These are phyloP conservation scores for Drosophila subobscura DNA, from an alignment of 1,140 invertebrate genomes.

Conservation along the genomic window DNA sequence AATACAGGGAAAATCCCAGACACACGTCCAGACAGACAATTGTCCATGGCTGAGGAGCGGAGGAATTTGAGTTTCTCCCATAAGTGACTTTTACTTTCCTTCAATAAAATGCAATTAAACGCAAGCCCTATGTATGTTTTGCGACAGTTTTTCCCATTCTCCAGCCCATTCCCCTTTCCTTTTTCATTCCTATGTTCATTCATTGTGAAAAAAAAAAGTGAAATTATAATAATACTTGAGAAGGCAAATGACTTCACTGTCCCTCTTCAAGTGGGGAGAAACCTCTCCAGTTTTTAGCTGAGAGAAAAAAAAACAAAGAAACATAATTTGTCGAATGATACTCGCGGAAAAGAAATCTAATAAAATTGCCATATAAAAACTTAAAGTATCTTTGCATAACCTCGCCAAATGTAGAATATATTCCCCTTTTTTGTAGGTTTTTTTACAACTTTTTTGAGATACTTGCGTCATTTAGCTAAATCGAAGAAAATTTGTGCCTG, in stretches of 20 bases:
- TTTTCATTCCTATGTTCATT: constrained; percentile 14
- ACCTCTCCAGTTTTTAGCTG: constrained; percentile 1
- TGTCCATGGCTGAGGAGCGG: constrained; percentile 9
- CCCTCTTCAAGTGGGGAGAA: not conserved
- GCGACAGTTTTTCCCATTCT: constrained; percentile 33
- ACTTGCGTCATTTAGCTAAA: constrained; percentile 45
- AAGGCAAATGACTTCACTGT: constrained; percentile 2
- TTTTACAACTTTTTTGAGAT: not conserved
- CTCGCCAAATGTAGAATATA: constrained; percentile 42
- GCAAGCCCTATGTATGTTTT: constrained; percentile 38
- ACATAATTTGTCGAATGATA: constrained; percentile 18
- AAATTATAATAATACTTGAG: constrained; percentile 39
- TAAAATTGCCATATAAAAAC: constrained; percentile 19
- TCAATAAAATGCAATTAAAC: constrained; percentile 69
- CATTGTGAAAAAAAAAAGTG: constrained; percentile 5
- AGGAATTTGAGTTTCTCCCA: constrained; percentile 29
- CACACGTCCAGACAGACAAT: too few species aligned
- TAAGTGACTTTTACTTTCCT: constrained; percentile 67
- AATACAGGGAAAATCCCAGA: constrained; percentile 16
- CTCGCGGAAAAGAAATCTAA: constrained; percentile 17
- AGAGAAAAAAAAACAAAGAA: constrained; percentile 16
- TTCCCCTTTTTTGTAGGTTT: constrained; percentile 9
- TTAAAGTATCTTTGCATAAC: constrained; percentile 30
- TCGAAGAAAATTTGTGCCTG: constrained; percentile 38
- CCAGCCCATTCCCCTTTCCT: too few species aligned